A percentile compares a stretch with the other conserved stretches of the same genome.
These are phyloP conservation scores for Myodes glareolus DNA, from an alignment of 2,113 vertebrate genomes.

Conservation along the genomic window DNA sequence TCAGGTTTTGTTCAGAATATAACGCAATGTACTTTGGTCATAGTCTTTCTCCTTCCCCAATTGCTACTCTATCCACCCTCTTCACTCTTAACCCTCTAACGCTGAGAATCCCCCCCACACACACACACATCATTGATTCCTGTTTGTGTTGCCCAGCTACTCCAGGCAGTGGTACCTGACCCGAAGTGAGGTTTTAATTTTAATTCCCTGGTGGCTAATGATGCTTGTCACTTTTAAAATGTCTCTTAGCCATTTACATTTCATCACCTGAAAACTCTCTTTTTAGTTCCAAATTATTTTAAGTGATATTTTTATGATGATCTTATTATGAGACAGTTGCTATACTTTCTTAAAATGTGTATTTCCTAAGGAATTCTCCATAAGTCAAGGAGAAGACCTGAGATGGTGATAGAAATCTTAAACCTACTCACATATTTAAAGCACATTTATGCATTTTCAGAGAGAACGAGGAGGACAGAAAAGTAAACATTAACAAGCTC, in stretches of 20 bases:
- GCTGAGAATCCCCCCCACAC: rapidly evolving
- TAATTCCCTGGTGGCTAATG: background rate
- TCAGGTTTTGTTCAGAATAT: background rate
- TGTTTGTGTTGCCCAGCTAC: background rate
- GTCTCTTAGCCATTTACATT: background rate
- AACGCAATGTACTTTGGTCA: background rate
- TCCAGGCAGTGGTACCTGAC: background rate
- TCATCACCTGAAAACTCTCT: background rate
- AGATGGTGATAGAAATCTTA: background rate
- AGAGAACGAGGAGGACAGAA: background rate
- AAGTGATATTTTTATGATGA: background rate
- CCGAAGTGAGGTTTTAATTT: background rate
- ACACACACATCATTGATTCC: background rate
- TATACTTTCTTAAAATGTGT: background rate
- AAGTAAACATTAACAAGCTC: background rate
- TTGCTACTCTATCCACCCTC: background rate
- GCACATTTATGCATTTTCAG: background rate
- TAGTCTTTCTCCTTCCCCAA: background rate
- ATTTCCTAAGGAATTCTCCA: background rate
- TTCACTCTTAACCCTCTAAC: background rate
- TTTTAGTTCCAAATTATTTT: background rate
- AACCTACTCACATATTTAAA: background rate
- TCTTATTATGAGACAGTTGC: background rate
- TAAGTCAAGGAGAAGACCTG: background rate
- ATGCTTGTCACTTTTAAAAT: background rate